Percentiles rank a stretch among this genome's conserved stretches.
Evolutionary conservation across 2,888 invertebrate genomes (phyloP).

Genomic region (Lochmaea crataegi): DNA sequence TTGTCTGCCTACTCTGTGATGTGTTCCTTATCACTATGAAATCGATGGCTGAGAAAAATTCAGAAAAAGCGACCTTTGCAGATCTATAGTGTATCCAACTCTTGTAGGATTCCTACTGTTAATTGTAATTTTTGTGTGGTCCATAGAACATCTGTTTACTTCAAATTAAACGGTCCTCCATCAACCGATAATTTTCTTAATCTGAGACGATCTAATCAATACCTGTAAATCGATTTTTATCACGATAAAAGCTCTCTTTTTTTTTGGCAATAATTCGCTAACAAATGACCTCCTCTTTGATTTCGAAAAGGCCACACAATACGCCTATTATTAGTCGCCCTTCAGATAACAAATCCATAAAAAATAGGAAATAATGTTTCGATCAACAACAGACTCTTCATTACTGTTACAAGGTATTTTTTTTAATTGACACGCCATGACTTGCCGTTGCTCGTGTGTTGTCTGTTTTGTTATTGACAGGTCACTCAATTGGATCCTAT

Average conservation of each 20-base stretch:
- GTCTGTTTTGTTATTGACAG: constrained; percentile 32
- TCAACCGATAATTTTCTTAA: constrained; percentile 32
- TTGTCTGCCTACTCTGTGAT: too few species aligned
- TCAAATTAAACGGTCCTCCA: constrained; percentile 42
- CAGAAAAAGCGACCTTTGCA: too few species aligned
- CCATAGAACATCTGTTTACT: constrained; percentile 12
- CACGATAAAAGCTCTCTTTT: constrained; percentile 46
- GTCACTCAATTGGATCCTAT: constrained; percentile 23
- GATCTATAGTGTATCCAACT: too few species aligned
- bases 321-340: constrained; percentile 20
- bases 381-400: constrained; percentile 35
- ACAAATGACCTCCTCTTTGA: constrained; percentile 40
- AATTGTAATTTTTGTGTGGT: not conserved
- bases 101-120: too few species aligned
- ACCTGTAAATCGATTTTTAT: constrained; percentile 47
- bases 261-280: constrained; percentile 50
- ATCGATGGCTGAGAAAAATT: too few species aligned
- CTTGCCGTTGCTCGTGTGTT: constrained; percentile 35
- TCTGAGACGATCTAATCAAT: constrained; percentile 28
- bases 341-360: constrained; percentile 30
- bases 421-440: constrained; percentile 44
- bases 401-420: constrained; percentile 36
- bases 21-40: too few species aligned
- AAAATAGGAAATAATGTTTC: constrained; percentile 36
- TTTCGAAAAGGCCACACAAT: constrained; percentile 37